Conservation (phyloP, 2,888 invertebrate genomes). For the Drosophila lutescens region DNA sequence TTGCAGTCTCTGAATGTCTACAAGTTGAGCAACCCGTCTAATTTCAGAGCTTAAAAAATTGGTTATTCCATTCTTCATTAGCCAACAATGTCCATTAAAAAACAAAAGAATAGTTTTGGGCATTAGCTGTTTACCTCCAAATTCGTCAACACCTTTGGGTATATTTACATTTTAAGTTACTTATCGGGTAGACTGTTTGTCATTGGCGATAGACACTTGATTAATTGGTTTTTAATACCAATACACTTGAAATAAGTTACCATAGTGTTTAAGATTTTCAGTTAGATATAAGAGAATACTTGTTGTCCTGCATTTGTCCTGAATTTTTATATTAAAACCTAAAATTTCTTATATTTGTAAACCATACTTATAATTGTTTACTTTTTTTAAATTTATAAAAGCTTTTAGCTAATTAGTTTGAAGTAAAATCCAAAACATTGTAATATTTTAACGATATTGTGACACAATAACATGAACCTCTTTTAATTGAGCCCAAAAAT, state of each 20-base stretch:
- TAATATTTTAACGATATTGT: not conserved
- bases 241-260: not conserved
- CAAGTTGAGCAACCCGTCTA: constrained; percentile 4
- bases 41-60: constrained; percentile 4
- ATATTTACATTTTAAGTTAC: constrained; percentile 7
- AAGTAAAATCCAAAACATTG: not conserved
- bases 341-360: too few species aligned
- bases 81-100: constrained; percentile 1
- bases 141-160: constrained; percentile 6
- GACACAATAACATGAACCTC: too few species aligned
- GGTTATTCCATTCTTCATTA: constrained; percentile 5
- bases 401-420: not conserved
- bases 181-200: constrained; percentile 22
- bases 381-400: not conserved
- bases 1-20: too few species aligned
- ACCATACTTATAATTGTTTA: too few species aligned
- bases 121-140: constrained; percentile 7
- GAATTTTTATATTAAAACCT: too few species aligned
- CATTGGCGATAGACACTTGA: constrained; percentile 41
- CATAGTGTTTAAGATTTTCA: not conserved
- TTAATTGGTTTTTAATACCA: constrained; percentile 63
- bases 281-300: not conserved
- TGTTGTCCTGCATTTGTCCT: not conserved
- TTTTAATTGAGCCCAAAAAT: too few species aligned
- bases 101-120: constrained; percentile 24